Percentiles rank a stretch among this genome's conserved stretches.
These are phyloP conservation scores for Calidris pygmaea DNA, from an alignment of 2,113 vertebrate genomes.

Conservation along the genomic window DNA sequence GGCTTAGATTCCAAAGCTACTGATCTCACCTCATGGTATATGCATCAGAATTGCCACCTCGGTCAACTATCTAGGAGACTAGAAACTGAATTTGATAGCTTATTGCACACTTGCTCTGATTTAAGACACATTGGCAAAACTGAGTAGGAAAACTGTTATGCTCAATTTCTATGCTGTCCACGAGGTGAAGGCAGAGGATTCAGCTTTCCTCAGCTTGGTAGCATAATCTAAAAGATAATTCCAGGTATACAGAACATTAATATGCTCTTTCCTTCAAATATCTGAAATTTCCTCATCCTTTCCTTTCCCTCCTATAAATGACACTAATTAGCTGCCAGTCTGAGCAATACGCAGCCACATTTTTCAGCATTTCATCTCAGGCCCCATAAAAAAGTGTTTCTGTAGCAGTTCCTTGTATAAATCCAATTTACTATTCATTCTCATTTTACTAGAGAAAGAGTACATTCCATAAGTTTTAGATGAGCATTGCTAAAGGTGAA, in stretches of 20 bases:
- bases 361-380: not conserved
- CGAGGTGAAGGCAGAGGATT: not conserved
- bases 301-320: not conserved
- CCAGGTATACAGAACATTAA: not conserved
- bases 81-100: not conserved
- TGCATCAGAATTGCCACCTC: not conserved
- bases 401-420: not conserved
- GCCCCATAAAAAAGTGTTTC: not conserved
- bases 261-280: not conserved
- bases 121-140: not conserved
- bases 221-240: not conserved
- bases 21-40: not conserved
- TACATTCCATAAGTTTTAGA: not conserved
- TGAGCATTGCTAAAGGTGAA: not conserved
- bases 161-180: not conserved
- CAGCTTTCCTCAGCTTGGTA: not conserved
- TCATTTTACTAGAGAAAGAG: not conserved
- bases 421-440: not conserved
- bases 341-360: not conserved
- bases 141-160: not conserved
- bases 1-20: not conserved
- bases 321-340: not conserved
- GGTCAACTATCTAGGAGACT: not conserved
- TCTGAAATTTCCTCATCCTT: not conserved
- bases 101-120: not conserved